A percentile compares a stretch with the other conserved stretches of the same genome.
phyloP scores from a whole-genome alignment of 2,797 vertebrate species.

The Setipinna tenuifilis region DNA sequence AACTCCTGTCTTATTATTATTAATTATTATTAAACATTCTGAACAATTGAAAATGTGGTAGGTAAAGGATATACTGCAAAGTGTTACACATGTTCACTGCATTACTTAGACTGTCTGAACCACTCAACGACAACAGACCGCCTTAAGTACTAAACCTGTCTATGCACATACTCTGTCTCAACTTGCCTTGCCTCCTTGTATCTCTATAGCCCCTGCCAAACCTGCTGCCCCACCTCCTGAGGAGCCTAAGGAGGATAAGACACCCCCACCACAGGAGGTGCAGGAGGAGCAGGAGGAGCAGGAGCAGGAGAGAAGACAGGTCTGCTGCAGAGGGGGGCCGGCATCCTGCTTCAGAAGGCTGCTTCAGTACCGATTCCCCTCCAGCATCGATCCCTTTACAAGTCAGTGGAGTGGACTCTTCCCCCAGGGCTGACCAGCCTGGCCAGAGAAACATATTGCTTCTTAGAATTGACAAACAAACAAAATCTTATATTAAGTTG shows the following conservation, averaged over 20 bases:
- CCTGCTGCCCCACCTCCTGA: constrained; percentile 57
- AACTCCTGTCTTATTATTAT: neutral
- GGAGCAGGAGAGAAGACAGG: constrained; percentile 67
- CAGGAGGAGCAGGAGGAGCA: constrained; percentile 34
- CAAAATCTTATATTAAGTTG: no score
- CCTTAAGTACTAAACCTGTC: neutral
- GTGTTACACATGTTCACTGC: neutral
- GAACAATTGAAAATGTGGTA: neutral
- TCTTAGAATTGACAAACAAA: no score
- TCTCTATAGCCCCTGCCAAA: constrained; percentile 77
- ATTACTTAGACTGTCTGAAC: neutral
- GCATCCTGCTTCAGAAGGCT: constrained; percentile 70
- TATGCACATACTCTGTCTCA: neutral
- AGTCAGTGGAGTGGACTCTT: constrained; percentile 77
- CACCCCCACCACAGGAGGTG: neutral
- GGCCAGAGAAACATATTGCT: no score
- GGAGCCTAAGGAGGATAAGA: constrained; percentile 25
- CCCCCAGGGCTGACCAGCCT: no score
- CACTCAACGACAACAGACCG: no score
- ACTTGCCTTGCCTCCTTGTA: neutral
- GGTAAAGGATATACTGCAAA: neutral
- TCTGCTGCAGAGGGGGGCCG: constrained; percentile 82
- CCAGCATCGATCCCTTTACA: constrained; percentile 94
- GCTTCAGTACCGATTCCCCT: constrained; percentile 80
- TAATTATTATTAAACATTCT: neutral